Evolutionary conservation across 1,140 invertebrate species (phyloP), one percentile per base, ranked within the genome.

Genomic region (Aphelinus atriplicis): DNA sequence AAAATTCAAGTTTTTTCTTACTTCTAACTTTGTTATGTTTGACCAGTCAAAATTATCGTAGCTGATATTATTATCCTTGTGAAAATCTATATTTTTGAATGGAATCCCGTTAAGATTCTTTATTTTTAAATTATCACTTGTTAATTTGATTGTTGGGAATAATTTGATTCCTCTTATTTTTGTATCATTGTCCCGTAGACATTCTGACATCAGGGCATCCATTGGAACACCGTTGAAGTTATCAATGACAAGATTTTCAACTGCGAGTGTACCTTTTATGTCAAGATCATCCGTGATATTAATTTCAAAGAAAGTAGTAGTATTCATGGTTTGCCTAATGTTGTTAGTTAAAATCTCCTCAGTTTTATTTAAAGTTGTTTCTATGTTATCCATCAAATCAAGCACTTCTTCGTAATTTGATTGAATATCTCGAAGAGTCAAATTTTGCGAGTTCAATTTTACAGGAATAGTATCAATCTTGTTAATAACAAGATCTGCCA

Each of bases 81-180:
- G 63, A 10, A 85, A 85, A 1, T 71, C 47, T 7, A 84, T 78
- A 47, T 81, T 7, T 3, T 79, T 57, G 1, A 81, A 55, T 0
- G 82, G 80, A 0, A 84, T 64, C 42, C 79, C 83, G 62, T 86
- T 86, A 48, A 86, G 60, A 4, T 66, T 78, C 10, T 56, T 3
- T 47, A 84, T 55, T 3, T 77, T 80, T 2, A 84, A n/a, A 10
- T 82, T 76, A 9, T 77, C 56, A 2, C 75, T 67, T 3, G 3
- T 42, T 10, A 69, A 63, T 7, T 84, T 69, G 26, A 85, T 78
- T 1, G 73, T 79, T 45, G 79, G 80, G 71, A 85, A 83, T 6
- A 26, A 71, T 53, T 83, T 84, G 1, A 71, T 9, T 2, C 73
- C 80, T 7, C 75, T 56, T 56, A 83, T 81, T 2, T 80, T 9